Base-by-base conservation (phyloP, 2,888 invertebrate species). In the Pollenia griseotomentosa region DNA sequence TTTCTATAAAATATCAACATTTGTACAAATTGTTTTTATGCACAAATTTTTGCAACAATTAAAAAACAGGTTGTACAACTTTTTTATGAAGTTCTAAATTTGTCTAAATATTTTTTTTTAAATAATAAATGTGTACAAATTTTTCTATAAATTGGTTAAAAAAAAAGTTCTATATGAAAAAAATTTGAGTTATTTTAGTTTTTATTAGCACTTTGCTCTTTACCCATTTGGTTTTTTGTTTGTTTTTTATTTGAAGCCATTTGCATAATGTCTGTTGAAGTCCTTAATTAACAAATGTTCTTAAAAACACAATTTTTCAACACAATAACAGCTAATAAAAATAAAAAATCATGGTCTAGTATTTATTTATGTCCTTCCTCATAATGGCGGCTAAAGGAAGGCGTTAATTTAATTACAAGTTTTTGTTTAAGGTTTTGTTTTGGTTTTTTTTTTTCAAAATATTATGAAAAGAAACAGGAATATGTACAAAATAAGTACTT, bases 221-320 rank as follows among this genome's bases (percentile, higher is more conserved):
- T 6, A 23, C 14, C 6, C 48, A 8, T 57, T 57, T 57, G 1
- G 1, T 53, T 19, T 53, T 6, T 23, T 74, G 0, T 33, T 33
- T 33, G 4, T 33, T 33, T 33, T 33, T 33, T 23, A 23, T 33
- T 33, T 33, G 33, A 33, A 12, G 48, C 48, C 40, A 74, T 74
- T 74, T 61, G 48, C 61, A 61, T 61, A 74, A 74, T 44, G 33
- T 1, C 40, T 61, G 61, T 51, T 16, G 61, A 61, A 59, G 33
- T 48, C 19, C 59, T 74, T 74, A 74, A 74, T 74, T 74, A 74
- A 61, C 63, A 33, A 74, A 74, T 51, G 63, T 5, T n/a, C 12
- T 61, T 33, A 74, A 14, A 73, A 59, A 48, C 10, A 61, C 23
- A 19, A 5, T 66, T 66, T 51, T 48, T 66, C n/a, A 48, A 66